Base-by-base conservation (phyloP, 2,113 vertebrate species). In the Oncorhynchus tshawytscha region DNA sequence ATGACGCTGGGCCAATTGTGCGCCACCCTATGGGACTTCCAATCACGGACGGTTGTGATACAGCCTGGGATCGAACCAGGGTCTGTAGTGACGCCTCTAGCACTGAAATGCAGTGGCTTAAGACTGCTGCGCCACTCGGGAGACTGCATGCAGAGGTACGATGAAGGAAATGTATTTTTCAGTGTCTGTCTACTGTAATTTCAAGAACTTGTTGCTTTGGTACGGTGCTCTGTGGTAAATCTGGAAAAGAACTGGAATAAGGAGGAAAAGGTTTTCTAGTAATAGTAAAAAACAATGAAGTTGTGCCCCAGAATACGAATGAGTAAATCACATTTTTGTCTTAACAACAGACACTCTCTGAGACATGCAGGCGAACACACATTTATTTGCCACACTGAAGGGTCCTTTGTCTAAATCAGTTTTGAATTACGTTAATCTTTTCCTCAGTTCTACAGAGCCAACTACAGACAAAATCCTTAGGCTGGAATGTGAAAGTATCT, bases 401-500 rank as follows among this genome's bases (percentile, higher is more conserved):
- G 12, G 66, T 39, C 16, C 25, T 66, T 48, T 48, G 39, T 70
- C 39, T 49, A 15, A 24, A 8, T 22, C 68, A 13, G 39, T 49
- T 25, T 24, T 25, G 45, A 70, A 70, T 48, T 70, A 29, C 5
- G 34, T 8, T 49, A 29, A 48, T 65, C 75, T 68, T 81, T 70
- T 2, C 31, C 78, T 25, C 60, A 79, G 68, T 76, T 82, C 57
- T 71, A 51, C 77, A 57, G 22, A 13, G 75, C 71, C 74, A 71
- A 77, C 71, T 83, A 78, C 62, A 62, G 54, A 66, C 29, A 81
- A 59, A 59, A 62, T 78, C 39, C 25, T 73, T 72, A 62, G 48
- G 69, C 73, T 71, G 62, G 70, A 31, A 74, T 70, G 73, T 78
- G 39, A 45, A 45, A 45, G 39, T 45, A 45, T 45, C 39, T 45